phyloP scores from a whole-genome alignment of 2,888 invertebrate genomes.

The Marronus borbonicus region DNA sequence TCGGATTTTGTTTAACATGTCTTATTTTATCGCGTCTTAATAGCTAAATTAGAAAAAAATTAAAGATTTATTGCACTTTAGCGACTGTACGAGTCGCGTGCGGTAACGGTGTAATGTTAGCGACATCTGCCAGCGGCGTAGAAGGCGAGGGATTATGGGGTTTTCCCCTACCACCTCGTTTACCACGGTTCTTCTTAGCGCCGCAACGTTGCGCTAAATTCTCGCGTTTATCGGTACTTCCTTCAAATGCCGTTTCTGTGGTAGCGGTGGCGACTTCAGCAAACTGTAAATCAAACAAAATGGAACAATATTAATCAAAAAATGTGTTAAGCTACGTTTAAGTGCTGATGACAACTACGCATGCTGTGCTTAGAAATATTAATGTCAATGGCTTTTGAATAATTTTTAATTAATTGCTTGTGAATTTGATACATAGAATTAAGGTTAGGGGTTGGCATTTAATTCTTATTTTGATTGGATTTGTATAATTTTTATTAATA shows the following conservation, averaged over 20 bases:
- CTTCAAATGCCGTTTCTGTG: constrained; percentile 75
- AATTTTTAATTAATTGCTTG: too few relatives aligned
- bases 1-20: neutral
- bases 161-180: constrained; percentile 71
- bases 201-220: constrained; percentile 67
- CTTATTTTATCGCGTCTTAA: neutral
- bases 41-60: neutral
- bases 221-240: constrained; percentile 75
- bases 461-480: too few relatives aligned
- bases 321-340: too few relatives aligned
- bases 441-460: too few relatives aligned
- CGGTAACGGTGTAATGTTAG: constrained; percentile 65
- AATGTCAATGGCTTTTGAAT: too few relatives aligned
- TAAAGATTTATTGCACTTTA: constrained; percentile 62
- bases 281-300: constrained; percentile 51
- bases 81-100: constrained; percentile 59
- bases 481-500: neutral
- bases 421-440: too few relatives aligned
- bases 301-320: too few relatives aligned
- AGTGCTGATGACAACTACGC: too few relatives aligned
- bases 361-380: too few relatives aligned
- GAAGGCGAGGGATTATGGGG: constrained; percentile 63
- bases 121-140: constrained; percentile 69
- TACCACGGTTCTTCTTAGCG: constrained; percentile 71
- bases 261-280: constrained; percentile 70